phyloP scores from a whole-genome alignment of 1,140 invertebrate species.

The Augochlora pura region DNA sequence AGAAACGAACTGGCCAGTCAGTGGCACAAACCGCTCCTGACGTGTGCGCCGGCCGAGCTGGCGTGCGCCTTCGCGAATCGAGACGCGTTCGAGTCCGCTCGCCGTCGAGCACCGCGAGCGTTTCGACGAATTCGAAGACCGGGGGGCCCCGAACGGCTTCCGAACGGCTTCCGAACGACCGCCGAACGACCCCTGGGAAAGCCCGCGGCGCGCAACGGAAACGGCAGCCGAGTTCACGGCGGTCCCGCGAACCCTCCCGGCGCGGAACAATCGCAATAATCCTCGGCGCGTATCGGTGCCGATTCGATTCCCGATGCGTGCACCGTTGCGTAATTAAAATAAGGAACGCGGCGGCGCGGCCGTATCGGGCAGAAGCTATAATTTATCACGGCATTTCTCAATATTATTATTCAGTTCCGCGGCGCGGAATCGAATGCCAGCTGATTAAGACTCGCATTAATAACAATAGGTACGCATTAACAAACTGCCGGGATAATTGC shows the following conservation, averaged over 20 bases:
- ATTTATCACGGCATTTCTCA: too few species aligned
- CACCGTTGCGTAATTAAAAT: constrained; percentile 17
- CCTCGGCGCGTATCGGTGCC: not conserved
- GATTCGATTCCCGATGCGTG: constrained; percentile 19
- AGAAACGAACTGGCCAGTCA: constrained; percentile 71
- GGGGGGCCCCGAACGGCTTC: too few species aligned
- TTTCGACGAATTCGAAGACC: too few species aligned
- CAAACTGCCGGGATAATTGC: not conserved
- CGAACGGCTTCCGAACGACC: too few species aligned
- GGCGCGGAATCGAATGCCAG: not conserved
- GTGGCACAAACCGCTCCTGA: constrained; percentile 69
- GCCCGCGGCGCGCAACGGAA: not conserved
- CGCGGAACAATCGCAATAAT: constrained; percentile 10
- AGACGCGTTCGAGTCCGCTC: constrained; percentile 23
- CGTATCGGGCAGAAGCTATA: too few species aligned
- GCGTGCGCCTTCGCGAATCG: constrained; percentile 12
- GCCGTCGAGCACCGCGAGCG: too few species aligned
- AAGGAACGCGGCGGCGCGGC: too few species aligned
- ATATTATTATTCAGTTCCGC: too few species aligned
- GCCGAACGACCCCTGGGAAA: too few species aligned
- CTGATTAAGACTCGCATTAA: not conserved
- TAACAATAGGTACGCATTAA: not conserved
- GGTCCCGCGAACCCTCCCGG: not conserved
- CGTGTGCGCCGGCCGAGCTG: constrained; percentile 13
- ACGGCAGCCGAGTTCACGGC: not conserved